Conservation (phyloP, 2,113 vertebrate species). For the Nyctereutes procyonoides region DNA sequence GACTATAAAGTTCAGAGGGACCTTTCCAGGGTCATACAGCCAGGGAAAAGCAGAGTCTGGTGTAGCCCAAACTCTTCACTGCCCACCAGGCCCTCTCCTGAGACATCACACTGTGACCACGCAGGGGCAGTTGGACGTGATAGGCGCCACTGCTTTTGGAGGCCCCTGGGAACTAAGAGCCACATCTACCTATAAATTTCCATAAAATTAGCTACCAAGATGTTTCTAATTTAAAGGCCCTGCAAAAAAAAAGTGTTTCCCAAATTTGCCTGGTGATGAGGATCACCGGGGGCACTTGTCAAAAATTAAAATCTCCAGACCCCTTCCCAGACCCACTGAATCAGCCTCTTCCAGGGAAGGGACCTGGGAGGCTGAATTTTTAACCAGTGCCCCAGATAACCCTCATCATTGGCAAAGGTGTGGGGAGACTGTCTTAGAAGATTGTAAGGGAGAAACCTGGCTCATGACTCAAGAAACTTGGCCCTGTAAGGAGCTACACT, state of each 20-base stretch:
- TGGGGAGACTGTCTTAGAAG: not conserved
- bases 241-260: not conserved
- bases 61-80: not conserved
- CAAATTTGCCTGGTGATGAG: slow-evolving; percentile 32
- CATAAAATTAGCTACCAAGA: not conserved
- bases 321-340: not conserved
- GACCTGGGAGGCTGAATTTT: slow-evolving; percentile 71
- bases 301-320: slow-evolving; percentile 74
- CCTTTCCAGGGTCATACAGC: slow-evolving; percentile 12
- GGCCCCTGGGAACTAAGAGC: not conserved
- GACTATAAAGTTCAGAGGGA: not conserved
- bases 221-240: not conserved
- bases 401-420: slow-evolving; percentile 37
- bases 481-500: not conserved
- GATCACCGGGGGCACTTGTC: slow-evolving; percentile 56
- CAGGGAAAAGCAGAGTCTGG: not conserved
- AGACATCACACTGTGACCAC: not conserved
- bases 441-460: not conserved
- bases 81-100: not conserved
- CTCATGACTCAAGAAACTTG: not conserved
- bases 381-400: slow-evolving; percentile 57
- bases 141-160: not conserved
- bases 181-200: not conserved
- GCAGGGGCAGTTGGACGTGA: not conserved
- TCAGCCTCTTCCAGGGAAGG: slow-evolving; percentile 34